Percentiles rank a stretch among this genome's conserved stretches.
These are phyloP conservation scores for Hippasteria phrygiana DNA, from an alignment of 53 echinoderm and acorn worm species.

Conservation along the genomic window DNA sequence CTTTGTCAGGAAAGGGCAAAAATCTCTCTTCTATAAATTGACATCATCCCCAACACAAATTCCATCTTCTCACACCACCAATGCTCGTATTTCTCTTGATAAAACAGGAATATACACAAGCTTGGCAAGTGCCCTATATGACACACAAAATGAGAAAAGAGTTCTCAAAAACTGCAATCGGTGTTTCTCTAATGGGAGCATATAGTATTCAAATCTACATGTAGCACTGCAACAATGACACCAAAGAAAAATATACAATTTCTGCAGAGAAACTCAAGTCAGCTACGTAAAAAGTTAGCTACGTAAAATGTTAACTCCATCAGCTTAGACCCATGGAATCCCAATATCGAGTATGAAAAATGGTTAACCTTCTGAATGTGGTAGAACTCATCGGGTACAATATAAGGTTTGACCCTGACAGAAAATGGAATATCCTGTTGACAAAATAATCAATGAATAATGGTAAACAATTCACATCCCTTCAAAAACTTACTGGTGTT, in stretches of 20 bases:
- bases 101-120: too few species aligned
- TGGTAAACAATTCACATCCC: neutral
- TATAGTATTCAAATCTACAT: too few species aligned
- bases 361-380: conserved; percentile 16
- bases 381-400: neutral
- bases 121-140: too few species aligned
- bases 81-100: too few species aligned
- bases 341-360: neutral
- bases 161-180: too few species aligned
- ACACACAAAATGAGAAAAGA: too few species aligned
- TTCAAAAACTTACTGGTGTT: neutral
- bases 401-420: neutral
- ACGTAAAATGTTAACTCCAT: neutral
- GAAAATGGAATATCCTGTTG: neutral
- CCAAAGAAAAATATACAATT: neutral
- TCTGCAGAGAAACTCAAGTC: neutral
- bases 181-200: too few species aligned
- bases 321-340: neutral
- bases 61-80: too few species aligned
- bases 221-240: too few species aligned
- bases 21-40: too few species aligned
- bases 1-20: too few species aligned
- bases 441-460: neutral
- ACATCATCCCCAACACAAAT: too few species aligned
- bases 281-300: neutral